Evolutionary conservation across 1,140 invertebrate genomes (phyloP), one percentile per base, ranked within the genome.

Genomic region (Gonioctena quinquepunctata): DNA sequence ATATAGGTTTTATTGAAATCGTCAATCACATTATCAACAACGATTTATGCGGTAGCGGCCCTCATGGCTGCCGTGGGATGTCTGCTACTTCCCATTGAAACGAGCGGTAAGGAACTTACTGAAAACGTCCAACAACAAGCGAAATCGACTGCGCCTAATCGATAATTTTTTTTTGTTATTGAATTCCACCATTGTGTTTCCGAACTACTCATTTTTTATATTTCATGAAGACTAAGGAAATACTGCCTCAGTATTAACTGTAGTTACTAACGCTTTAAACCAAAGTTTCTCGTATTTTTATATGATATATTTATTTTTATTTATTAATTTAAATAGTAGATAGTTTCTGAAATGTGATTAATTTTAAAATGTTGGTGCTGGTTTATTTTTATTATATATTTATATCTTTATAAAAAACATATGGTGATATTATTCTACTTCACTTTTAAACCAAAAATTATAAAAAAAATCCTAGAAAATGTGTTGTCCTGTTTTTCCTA

Each of bases 71-170:
- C 92, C 1, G 77, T 90, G 2, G 92, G 91, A 3, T 91, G 91
- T 69, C 83, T 93, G n/a, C 84, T 91, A 5, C 84, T 95, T 19
- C 93, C 94, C 1, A 91, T 94, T 57, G 93, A 94, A 83, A 93
- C 92, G 7, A 91, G 90, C 80, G 92, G 90, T 59, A 85, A 89
- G 74, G 89, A 90, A 80, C 86, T 91, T 84, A 85, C 86, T 25
- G 89, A 91, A 69, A 79, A 76, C 11, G 63, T 66, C 11, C 63
- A 54, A 27, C 63, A 66, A 28, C 63, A 66, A 27, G 63, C 63
- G 4, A 66, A 52, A n/a, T 16, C 63, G 8, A 49, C 13, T n/a
- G 7, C 48, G n/a, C 25, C 22, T 23, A 54, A 54, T 3, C 7
- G 52, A 54, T 42, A n/a, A 42, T 11, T n/a, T n/a, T n/a, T n/a